Conservation (phyloP, 2,888 invertebrate species). For the Gryllus longicercus region DNA sequence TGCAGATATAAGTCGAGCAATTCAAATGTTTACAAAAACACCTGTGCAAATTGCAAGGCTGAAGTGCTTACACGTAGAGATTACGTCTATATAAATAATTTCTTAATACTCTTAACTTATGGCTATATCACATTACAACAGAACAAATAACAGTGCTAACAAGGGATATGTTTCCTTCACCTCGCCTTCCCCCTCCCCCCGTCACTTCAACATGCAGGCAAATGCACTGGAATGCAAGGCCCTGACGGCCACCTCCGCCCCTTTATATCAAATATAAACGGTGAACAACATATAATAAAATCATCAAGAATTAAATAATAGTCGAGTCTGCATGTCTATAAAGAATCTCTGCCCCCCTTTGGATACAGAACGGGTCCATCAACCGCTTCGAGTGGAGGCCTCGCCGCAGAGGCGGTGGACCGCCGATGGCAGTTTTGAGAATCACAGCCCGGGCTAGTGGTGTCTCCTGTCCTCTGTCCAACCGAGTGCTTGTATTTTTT, state of each 20-base stretch:
- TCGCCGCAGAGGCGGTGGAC: constrained; percentile 28
- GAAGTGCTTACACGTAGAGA: constrained; percentile 29
- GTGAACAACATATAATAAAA: not conserved
- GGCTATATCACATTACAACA: constrained; percentile 40
- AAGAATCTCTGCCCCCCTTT: constrained; percentile 29
- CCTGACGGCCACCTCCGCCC: constrained; percentile 17
- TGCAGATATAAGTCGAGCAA: not conserved
- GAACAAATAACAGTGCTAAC: constrained; percentile 39
- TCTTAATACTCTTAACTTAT: constrained; percentile 37
- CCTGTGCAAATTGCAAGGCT: constrained; percentile 18
- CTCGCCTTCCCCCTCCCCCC: not conserved
- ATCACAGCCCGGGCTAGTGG: constrained; percentile 40
- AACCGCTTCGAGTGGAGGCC: constrained; percentile 31
- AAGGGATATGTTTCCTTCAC: constrained; percentile 38
- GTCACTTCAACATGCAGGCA: constrained; percentile 36
- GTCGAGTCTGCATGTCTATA: constrained; percentile 11
- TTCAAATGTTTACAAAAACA: not conserved
- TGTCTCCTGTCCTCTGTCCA: constrained; percentile 37
- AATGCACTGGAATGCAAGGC: constrained; percentile 17
- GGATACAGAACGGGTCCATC: constrained; percentile 29
- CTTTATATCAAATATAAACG: constrained; percentile 20
- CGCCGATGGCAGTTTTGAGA: constrained; percentile 40
- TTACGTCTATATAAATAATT: constrained; percentile 31
- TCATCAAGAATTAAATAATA: constrained; percentile 25
- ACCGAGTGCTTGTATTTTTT: constrained; percentile 37